phyloP scores from a whole-genome alignment of 1,140 invertebrate genomes.

The Aplysia californica region DNA sequence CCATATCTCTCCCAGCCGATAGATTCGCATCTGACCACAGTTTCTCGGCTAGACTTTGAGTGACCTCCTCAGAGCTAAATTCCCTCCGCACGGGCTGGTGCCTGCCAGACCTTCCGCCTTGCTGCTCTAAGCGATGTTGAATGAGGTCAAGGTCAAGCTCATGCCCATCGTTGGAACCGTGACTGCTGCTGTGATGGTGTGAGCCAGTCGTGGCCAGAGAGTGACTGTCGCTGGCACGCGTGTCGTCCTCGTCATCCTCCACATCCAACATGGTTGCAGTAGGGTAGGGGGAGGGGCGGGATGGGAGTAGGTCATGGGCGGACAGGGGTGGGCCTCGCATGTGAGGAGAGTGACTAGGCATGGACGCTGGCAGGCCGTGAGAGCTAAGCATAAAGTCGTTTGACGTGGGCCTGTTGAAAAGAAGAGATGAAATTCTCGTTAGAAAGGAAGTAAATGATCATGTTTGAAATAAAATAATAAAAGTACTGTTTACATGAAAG shows the following conservation, averaged over 20 bases:
- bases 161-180: background rate
- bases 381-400: too few species aligned
- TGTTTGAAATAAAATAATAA: too few species aligned
- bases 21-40: background rate
- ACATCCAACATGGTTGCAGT: background rate
- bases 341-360: too few species aligned
- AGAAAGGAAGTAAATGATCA: too few species aligned
- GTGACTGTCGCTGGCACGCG: background rate
- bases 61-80: background rate
- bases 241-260: constrained; percentile 19
- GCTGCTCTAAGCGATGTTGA: background rate
- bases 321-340: too few species aligned
- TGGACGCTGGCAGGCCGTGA: too few species aligned
- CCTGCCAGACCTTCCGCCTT: background rate
- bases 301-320: background rate
- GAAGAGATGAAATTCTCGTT: too few species aligned
- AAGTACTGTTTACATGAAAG: too few species aligned
- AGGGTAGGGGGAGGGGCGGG: background rate
- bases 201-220: background rate
- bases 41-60: background rate
- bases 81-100: background rate
- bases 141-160: background rate
- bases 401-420: too few species aligned
- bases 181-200: background rate
- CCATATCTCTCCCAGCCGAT: background rate